Percentiles rank a stretch among this genome's conserved stretches.
Evolutionary conservation across 2,797 vertebrate species (phyloP).

Genomic region (Ficedula albicollis): DNA sequence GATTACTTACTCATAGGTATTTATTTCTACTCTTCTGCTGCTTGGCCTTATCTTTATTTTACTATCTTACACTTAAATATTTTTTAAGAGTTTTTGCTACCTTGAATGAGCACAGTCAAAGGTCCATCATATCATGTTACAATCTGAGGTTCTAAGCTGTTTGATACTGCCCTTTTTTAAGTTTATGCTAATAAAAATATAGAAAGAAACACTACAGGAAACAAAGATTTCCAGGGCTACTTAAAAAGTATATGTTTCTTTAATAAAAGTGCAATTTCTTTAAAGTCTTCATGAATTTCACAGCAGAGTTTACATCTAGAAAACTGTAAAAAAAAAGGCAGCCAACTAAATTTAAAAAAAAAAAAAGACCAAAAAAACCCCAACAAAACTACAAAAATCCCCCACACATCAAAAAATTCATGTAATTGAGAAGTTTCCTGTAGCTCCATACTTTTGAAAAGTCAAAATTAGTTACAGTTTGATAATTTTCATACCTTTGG

Average conservation of each 20-base stretch:
- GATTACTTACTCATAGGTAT: background rate
- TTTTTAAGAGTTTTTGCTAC: background rate
- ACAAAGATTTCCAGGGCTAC: background rate
- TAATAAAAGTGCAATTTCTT: background rate
- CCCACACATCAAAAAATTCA: background rate
- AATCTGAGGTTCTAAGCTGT: background rate
- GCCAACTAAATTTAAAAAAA: background rate
- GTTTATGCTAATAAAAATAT: background rate
- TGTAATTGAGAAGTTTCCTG: background rate
- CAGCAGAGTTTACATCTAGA: background rate
- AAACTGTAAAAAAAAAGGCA: background rate
- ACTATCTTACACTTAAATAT: background rate
- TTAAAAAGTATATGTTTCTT: background rate
- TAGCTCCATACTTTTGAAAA: background rate
- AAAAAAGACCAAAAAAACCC: background rate
- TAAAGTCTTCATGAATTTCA: background rate
- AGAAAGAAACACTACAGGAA: constrained; percentile 6
- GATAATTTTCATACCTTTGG: background rate
- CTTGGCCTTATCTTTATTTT: background rate
- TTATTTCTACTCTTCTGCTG: background rate
- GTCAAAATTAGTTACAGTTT: background rate
- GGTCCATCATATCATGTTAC: background rate
- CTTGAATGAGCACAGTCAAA: background rate
- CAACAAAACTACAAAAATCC: background rate
- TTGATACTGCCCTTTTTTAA: background rate